Base-by-base conservation (phyloP, 1,140 invertebrate genomes). In the Paracyclopina nana region DNA sequence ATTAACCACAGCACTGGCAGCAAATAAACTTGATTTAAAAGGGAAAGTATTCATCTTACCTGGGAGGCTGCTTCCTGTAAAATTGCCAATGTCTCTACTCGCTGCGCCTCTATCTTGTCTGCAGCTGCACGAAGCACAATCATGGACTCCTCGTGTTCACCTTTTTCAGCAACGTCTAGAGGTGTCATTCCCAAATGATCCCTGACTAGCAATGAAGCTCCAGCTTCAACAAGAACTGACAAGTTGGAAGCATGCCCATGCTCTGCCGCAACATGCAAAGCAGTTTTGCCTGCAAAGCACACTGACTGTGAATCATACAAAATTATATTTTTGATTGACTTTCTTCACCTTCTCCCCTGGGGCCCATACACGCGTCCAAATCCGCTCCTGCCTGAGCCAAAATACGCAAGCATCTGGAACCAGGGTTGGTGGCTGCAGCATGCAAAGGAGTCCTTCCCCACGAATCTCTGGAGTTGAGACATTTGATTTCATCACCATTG, bases 401-500 rank as follows among this genome's bases (percentile, higher is more conserved):
- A 16, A 85, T 74, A 27, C 71, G 62, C 0, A 87, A 68, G 60
- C 84, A 90, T 42, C 74, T 68, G n/a, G 80, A 79, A 57, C 77
- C 76, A 57, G 85, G 80, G 9, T 81, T 82, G n/a, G 83, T 78
- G 1, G 83, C 82, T 11, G 84, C 82, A 0, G 82, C 82, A 65
- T 90, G 85, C 1, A 90, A 65, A 0, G 81, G 75, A 9, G 80
- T 83, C 12, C 82, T 64, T 0, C 81, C 80, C 72, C 75, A 80
- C 2, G 73, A 72, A 62, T 87, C 82, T 50, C 73, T 71, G 43
- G 73, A 75, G 63, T 87, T 78, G 14, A 84, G 74, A 41, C 75
- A 72, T n/a, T 66, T 63, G 24, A 72, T 62, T 56, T 79, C 71
- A 26, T 79, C 79, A 1, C 77, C 80, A 46, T 75, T 69, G 2